Conservation (phyloP, 2,888 invertebrate genomes). For the Adineta ricciae region DNA sequence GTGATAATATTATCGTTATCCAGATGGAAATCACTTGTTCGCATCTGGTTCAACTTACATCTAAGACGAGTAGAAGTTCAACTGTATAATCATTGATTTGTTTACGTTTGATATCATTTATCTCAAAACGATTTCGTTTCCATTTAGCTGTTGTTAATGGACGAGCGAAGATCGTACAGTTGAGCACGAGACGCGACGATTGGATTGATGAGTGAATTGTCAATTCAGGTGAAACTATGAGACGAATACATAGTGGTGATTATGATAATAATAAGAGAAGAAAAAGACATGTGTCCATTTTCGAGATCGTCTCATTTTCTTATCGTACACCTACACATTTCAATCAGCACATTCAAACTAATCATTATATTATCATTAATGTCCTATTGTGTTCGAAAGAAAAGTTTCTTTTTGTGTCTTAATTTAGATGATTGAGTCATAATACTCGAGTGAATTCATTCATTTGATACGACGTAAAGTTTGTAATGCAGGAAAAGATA, state of each 20-base stretch:
- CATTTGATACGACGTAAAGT: background rate
- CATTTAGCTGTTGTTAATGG: slow-evolving; percentile 10
- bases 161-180: background rate
- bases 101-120: background rate
- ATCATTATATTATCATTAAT: background rate
- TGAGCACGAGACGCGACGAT: background rate
- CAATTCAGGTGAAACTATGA: slow-evolving; percentile 18
- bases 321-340: background rate
- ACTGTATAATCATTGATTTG: slow-evolving; percentile 9
- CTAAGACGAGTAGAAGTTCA: background rate
- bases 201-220: background rate
- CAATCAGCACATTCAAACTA: background rate
- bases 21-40: slow-evolving; percentile 3
- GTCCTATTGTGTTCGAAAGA: background rate
- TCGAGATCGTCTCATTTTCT: background rate
- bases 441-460: background rate
- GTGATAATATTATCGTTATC: background rate
- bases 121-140: slow-evolving; percentile 12
- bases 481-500: background rate
- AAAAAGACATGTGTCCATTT: background rate
- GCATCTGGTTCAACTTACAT: background rate
- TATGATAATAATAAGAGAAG: background rate
- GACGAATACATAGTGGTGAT: background rate
- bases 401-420: background rate
- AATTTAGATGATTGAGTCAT: slow-evolving; percentile 13